Evolutionary conservation across 2,113 vertebrate genomes (phyloP).

Genomic region (Eira barbara): DNA sequence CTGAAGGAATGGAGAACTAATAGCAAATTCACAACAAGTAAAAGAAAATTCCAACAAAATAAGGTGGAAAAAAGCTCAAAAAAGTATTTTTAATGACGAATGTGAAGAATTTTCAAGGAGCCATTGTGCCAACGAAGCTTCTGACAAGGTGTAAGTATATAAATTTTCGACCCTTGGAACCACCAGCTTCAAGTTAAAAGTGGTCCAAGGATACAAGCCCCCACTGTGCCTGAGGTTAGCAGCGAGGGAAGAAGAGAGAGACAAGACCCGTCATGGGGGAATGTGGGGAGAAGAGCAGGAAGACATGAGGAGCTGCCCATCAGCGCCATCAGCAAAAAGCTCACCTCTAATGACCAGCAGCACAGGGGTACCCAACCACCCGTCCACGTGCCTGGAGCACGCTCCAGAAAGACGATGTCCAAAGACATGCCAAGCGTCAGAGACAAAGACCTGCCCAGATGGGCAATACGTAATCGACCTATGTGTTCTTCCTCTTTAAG

Average conservation of each 20-base stretch:
- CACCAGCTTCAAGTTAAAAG: neutral
- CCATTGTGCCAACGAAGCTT: neutral
- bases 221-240: neutral
- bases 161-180: neutral
- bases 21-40: neutral
- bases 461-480: neutral
- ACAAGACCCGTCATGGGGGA: fast-evolving
- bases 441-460: neutral
- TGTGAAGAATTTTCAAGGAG: neutral
- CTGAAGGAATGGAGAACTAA: neutral
- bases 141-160: neutral
- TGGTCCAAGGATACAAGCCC: neutral
- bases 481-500: neutral
- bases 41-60: neutral
- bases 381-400: neutral
- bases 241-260: neutral
- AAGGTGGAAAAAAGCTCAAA: neutral
- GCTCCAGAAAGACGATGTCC: neutral
- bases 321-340: neutral
- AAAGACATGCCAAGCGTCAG: neutral
- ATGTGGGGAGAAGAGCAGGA: neutral
- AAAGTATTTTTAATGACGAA: neutral
- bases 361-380: neutral
- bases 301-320: neutral
- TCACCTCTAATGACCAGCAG: fast-evolving